These are phyloP conservation scores for Xylocampa areola DNA, from an alignment of 2,888 invertebrate species.

Conservation along the genomic window DNA sequence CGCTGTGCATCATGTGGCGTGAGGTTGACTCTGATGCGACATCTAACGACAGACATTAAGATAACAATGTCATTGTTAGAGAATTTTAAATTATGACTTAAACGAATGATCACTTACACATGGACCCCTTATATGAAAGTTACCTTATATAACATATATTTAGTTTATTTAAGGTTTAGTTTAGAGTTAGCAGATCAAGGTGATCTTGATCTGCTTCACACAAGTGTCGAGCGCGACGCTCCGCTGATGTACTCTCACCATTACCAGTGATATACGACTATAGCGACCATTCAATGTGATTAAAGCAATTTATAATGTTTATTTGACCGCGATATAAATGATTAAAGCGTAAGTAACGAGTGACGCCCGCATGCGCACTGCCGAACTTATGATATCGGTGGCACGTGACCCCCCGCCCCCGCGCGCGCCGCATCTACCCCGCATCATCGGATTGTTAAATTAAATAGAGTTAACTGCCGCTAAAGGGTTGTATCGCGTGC, in stretches of 20 bases:
- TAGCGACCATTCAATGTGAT: constrained; percentile 73
- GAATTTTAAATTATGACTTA: too few relatives aligned
- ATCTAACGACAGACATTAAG: too few relatives aligned
- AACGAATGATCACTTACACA: too few relatives aligned
- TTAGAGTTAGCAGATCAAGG: too few relatives aligned
- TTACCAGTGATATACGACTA: constrained; percentile 42
- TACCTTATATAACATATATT: too few relatives aligned
- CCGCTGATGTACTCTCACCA: constrained; percentile 16
- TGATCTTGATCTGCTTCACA: too few relatives aligned
- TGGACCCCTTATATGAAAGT: too few relatives aligned
- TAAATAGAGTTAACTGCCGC: constrained; percentile 75
- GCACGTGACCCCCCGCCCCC: constrained; percentile 59
- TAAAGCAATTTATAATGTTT: constrained; percentile 82
- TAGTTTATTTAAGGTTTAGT: too few relatives aligned
- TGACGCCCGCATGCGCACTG: constrained; percentile 59
- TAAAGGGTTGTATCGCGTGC: constrained; percentile 76
- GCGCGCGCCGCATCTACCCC: constrained; percentile 31
- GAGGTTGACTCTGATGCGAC: too few relatives aligned
- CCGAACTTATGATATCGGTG: constrained; percentile 25
- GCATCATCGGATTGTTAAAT: constrained; percentile 64
- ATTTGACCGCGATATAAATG: constrained; percentile 70
- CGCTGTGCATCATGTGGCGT: too few relatives aligned
- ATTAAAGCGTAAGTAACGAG: constrained; percentile 55
- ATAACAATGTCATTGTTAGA: too few relatives aligned
- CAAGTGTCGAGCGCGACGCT: background rate